These are phyloP conservation scores for Poeciliopsis infans DNA, from an alignment of 2,797 vertebrate genomes.

Conservation along the genomic window DNA sequence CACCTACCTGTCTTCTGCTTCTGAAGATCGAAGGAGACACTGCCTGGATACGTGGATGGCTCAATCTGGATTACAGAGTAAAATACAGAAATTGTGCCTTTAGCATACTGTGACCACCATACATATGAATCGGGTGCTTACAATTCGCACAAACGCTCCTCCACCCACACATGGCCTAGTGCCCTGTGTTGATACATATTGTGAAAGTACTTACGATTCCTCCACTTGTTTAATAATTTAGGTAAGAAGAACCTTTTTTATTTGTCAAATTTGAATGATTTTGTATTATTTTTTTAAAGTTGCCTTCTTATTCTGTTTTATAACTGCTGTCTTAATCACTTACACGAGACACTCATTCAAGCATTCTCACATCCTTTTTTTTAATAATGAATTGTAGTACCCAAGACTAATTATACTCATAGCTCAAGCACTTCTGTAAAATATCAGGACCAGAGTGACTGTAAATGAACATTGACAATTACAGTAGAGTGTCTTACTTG, in stretches of 20 bases:
- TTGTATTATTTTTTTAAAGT: neutral
- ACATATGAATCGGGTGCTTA: constrained; percentile 16
- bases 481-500: neutral
- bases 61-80: constrained; percentile 90
- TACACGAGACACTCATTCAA: neutral
- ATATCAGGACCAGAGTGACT: neutral
- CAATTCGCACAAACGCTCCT: constrained; percentile 4
- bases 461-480: neutral
- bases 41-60: constrained; percentile 91
- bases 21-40: constrained; percentile 88
- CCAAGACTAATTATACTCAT: neutral
- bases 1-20: constrained; percentile 92
- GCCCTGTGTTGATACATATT: neutral
- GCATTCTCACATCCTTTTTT: neutral
- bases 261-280: neutral
- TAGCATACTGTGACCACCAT: constrained; percentile 14
- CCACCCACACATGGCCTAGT: constrained; percentile 15
- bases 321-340: neutral
- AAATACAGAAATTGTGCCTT: constrained; percentile 32
- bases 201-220: constrained; percentile 24
- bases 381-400: neutral
- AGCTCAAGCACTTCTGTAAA: neutral
- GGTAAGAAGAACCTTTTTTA: neutral
- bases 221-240: neutral
- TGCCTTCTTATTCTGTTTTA: neutral